Base-by-base conservation (phyloP, 2,797 vertebrate species). In the Adelosebastes latens region DNA sequence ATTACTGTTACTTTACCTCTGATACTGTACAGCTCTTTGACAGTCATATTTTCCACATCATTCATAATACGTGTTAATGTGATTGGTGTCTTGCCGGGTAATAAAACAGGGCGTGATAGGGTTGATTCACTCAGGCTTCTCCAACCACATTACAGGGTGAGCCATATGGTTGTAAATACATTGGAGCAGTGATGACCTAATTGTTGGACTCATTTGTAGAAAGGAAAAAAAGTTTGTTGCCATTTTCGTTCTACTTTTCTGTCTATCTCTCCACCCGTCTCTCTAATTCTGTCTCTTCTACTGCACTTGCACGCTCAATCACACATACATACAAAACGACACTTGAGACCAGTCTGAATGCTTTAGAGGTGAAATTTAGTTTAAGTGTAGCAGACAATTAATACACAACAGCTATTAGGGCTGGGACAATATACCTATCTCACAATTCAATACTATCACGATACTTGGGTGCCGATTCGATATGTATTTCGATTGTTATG, bases 1-100 rank as follows among this genome's bases (percentile, higher is more conserved):
- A 77, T 68, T 52, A 64, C 85, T 34, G 69, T 68, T 63, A 32
- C 42, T 77, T 82, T 75, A 42, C 82, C 68, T 58, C 2, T 66
- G 63, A 79, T 74, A 52, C 0, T 52, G 49, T 9, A 18, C 59
- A 77, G 71, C 80, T 79, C 59, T 0, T 11, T 77, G 25, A n/a
- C 56, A 62, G 78, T 34, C 79, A 85, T 74, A 85, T 67, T 90
- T 92, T 94, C 92, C 89, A 80, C 86, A 81, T 85, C 64, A 66
- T 56, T 91, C 85, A 80, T 32, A 67, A 29, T 27, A 25, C 0
- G 8, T 87, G 80, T 88, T 87, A 65, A 81, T 87, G 84, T 42
- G 70, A 77, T 70, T 80, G 69, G 74, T 88, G 76, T 64, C 75
- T 52, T 80, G 79, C 77, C 18, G 61, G 62, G 85, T 84, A 84